Evolutionary conservation across 2,888 invertebrate species (phyloP).

Genomic region (Linnaemya tessellans): DNA sequence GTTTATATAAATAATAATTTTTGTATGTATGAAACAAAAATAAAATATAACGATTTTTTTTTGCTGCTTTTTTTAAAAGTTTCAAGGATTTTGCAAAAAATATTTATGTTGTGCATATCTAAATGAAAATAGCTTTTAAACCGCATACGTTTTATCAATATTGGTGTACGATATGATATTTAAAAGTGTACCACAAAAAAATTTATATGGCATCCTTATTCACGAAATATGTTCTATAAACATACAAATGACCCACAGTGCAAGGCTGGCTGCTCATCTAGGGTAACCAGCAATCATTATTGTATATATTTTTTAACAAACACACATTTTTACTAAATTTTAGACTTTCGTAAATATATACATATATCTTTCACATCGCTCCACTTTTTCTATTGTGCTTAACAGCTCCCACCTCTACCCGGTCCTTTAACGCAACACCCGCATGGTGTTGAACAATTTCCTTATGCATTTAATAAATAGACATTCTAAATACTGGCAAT

Average conservation of each 20-base stretch:
- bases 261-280: neutral
- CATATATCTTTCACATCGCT: slow-evolving; percentile 12
- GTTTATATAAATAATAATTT: no score
- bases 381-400: slow-evolving; percentile 29
- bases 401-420: neutral
- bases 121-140: no score
- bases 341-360: neutral
- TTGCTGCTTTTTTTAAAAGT: no score
- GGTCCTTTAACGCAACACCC: neutral
- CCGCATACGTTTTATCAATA: no score
- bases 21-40: no score
- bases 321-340: slow-evolving; percentile 36
- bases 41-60: no score
- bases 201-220: no score
- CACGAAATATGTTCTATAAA: no score
- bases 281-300: slow-evolving; percentile 51
- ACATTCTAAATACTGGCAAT: slow-evolving; percentile 67
- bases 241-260: slow-evolving; percentile 3
- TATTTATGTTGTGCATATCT: no score
- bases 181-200: no score
- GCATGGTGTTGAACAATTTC: slow-evolving; percentile 32
- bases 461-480: slow-evolving; percentile 56
- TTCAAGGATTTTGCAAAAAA: no score
- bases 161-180: no score
- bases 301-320: slow-evolving; percentile 24